Evolutionary conservation across 1,140 invertebrate species (phyloP), one percentile per base, ranked within the genome.

Genomic region (Lasioglossum albipes): DNA sequence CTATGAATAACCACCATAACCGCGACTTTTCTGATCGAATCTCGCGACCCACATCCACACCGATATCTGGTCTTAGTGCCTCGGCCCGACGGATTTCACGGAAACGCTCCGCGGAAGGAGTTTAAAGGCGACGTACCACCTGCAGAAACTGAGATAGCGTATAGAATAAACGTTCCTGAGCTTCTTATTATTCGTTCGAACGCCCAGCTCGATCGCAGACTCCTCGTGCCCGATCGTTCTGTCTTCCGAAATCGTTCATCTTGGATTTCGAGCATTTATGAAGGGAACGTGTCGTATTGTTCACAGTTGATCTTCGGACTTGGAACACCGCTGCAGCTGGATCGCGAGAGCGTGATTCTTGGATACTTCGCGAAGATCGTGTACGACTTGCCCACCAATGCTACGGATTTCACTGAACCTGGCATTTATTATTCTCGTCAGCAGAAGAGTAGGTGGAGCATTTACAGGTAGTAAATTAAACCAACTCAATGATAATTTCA

Each of bases 361-460:
- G 95, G 95, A 5, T 93, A 94, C 3, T 95, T 96, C 57, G 92
- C 95, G 2, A 96, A 96, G 91, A 93, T 95, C 49, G 91, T 95
- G 65, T 96, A 95, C 90, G 89, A 92, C 31, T 88, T 96, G 79
- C 95, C 95, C 1, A 91, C 89, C 42, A 96, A 96, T 82, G 94
- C 94, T 59, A 91, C 94, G 9, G 93, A 95, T 83, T 95, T 95
- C 76, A 95, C 94, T 0, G 92, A 93, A 68, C 94, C 95, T 20
- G 94, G 94, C 20, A 94, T 94, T 57, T 92, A 93, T n/a, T 94
- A 94, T 57, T 92, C 92, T 3, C 86, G 93, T 9, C 91, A 90
- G 13, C 90, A 93, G 71, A 91, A 82, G 16, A 93, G 87, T 61
- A 90, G 93, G 10, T 94, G 93, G 93, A 90, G 84, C 68, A 88